Evolutionary conservation across 2,113 vertebrate species (phyloP), one percentile per base, ranked within the genome.

Genomic region (Labeo catla): DNA sequence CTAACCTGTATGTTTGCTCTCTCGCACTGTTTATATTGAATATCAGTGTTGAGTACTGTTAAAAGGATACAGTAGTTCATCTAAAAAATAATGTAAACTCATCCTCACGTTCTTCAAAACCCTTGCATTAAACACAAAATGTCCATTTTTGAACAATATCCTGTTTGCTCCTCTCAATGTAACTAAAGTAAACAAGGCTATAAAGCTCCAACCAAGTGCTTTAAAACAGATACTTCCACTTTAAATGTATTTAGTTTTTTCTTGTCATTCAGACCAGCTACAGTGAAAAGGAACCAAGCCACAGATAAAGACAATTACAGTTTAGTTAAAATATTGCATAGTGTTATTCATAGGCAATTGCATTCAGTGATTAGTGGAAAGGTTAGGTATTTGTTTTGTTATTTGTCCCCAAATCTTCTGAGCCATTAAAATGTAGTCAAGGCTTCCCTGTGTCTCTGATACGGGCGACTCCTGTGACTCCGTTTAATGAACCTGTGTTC

Each of bases 401-500:
- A 15, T 50, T 50, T 76, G 19, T 49, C 15, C 45, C n/a, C 3
- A n/a, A 66, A 34, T 66, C 36, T 81, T 66, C 15, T 49, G 13
- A 81, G 79, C 45, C 79, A 81, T 81, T 65, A 81, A 66, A 66
- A 23, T 66, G n/a, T 81, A 65, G 12, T 49, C n/a, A 23, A 81
- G 43, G n/a, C 66, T 66, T 43, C 43, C 4, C 11, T n/a, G 12
- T 81, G 79, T 2, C 78, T 81, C 54, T 63, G 23, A 47, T 63
- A 61, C 61, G 54, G n/a, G 61, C 4, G 15, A 49, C 79, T 81
- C 43, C 21, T 66, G 61, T 47, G 19, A 81, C 10, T 66, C 21
- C 5, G 39, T 81, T 66, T 81, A 81, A 81, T 80, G 77, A 92
- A 83, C 59, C 7, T 21, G 79, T 12, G 2, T 28, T 88, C 83